Evolutionary conservation across 2,888 invertebrate genomes (phyloP), one percentile per base, ranked within the genome.

Genomic region (Drosophila villosipedis): DNA sequence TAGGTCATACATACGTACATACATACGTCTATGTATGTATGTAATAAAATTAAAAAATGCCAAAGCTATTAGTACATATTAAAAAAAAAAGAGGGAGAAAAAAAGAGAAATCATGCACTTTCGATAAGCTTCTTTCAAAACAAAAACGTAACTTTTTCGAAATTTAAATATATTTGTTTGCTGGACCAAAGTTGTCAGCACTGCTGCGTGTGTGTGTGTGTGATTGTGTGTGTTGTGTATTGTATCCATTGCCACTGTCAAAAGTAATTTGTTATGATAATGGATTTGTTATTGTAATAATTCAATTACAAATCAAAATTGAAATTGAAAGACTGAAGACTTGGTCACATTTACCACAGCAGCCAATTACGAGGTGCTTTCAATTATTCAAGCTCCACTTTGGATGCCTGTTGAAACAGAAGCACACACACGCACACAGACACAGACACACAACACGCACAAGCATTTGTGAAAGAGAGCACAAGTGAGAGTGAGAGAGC

Each of bases 241-340:
- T 66, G 55, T 28, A 53, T 28, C 39, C 57, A 16, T 62, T 57
- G 25, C 5, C 31, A 68, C 47, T 68, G 62, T 53, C 22, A 41
- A 58, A 53, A 49, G 50, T 76, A 37, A 72, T 78, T 72, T 75
- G 50, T 55, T 71, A 75, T 79, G 71, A 54, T 75, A 80, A 76
- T 78, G 76, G 80, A 58, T 76, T 68, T 78, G 72, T 76, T 76
- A 61, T 76, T 72, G 67, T 71, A 37, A 43, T 35, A 43, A 55
- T 59, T 60, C 50, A 65, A 76, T 68, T 53, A 79, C 53, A 70
- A 78, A 58, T 71, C 66, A 78, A 66, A 77, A 69, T 65, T 60
- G 28, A 53, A 55, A 43, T 37, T 47, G 47, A 78, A 58, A 47
- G 35, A 52, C 28, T 35, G 28, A 22, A 37, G 35, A 53, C 35